Percentiles rank a stretch among this genome's conserved stretches.
These are phyloP conservation scores for Noturus placidus DNA, from an alignment of 2,113 vertebrate species.

Conservation along the genomic window DNA sequence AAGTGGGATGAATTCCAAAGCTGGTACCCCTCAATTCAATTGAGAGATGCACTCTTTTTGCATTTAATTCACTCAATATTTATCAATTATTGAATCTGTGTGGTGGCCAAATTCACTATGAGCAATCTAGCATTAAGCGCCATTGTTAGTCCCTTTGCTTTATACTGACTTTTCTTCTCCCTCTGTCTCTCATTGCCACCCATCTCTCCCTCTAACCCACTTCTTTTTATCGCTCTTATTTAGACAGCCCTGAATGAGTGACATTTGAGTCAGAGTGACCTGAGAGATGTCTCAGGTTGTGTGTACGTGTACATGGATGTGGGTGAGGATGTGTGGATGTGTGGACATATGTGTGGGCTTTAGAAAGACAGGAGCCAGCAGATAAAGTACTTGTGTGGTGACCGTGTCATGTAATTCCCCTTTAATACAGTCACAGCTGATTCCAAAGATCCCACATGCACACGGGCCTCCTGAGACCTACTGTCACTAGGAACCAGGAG, in stretches of 20 bases:
- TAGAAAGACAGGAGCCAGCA: slow-evolving; percentile 66
- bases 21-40: slow-evolving; percentile 35
- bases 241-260: slow-evolving; percentile 57
- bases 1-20: slow-evolving; percentile 46
- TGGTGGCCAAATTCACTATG: slow-evolving; percentile 26
- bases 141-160: background rate
- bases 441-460: slow-evolving; percentile 73
- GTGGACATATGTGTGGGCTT: slow-evolving; percentile 29
- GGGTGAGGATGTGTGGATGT: slow-evolving; percentile 42
- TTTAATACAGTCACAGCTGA: slow-evolving; percentile 73
- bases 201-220: slow-evolving; percentile 54
- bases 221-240: slow-evolving; percentile 54
- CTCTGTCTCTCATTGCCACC: slow-evolving; percentile 1
- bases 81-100: slow-evolving; percentile 47
- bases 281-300: slow-evolving; percentile 29
- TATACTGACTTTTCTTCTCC: background rate
- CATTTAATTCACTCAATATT: slow-evolving; percentile 48
- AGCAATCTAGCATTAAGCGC: slow-evolving; percentile 26
- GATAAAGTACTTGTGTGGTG: slow-evolving; percentile 74
- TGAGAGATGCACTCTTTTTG: slow-evolving; percentile 45
- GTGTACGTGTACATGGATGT: slow-evolving; percentile 29
- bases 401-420: slow-evolving; percentile 71
- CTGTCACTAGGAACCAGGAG: slow-evolving; percentile 68
- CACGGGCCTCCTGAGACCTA: slow-evolving; percentile 74
- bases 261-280: slow-evolving; percentile 42